phyloP scores from a whole-genome alignment of 2,113 vertebrate species.

The Megaceryle maxima region DNA sequence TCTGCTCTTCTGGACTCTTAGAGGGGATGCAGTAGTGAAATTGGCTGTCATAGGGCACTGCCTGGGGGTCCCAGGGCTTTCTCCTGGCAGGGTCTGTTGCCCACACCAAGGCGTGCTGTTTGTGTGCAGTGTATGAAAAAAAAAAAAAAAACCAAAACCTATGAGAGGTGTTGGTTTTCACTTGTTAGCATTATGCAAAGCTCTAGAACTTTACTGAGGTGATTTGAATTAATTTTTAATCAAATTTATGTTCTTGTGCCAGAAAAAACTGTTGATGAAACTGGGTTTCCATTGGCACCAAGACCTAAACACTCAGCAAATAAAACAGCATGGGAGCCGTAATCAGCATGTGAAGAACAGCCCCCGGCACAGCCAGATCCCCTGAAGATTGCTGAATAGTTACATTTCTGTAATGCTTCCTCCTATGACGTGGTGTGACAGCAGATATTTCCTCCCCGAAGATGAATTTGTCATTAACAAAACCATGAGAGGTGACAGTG shows the following conservation, averaged over 20 bases:
- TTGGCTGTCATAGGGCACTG: neutral
- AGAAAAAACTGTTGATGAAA: neutral
- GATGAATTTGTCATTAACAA: neutral
- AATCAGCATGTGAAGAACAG: neutral
- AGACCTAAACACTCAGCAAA: conserved; percentile 29
- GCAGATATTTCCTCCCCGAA: conserved; percentile 17
- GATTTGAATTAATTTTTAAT: conserved; percentile 11
- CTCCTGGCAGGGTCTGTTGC: neutral
- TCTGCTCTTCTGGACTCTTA: neutral
- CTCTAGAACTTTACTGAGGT: neutral
- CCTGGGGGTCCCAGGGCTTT: neutral
- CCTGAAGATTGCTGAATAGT: neutral
- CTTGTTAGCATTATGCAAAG: neutral
- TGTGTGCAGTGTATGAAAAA: neutral
- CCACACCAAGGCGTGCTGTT: neutral
- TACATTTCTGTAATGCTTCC: conserved; percentile 34
- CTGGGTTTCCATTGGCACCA: conserved; percentile 25
- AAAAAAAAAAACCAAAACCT: neutral
- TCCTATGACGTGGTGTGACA: neutral
- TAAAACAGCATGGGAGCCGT: neutral
- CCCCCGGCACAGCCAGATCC: neutral
- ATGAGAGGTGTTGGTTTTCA: neutral
- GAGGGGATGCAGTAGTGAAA: neutral
- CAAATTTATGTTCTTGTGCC: neutral
- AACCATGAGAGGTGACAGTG: neutral